Conservation (phyloP, 2,888 invertebrate species). For the Cosmia pyralina region DNA sequence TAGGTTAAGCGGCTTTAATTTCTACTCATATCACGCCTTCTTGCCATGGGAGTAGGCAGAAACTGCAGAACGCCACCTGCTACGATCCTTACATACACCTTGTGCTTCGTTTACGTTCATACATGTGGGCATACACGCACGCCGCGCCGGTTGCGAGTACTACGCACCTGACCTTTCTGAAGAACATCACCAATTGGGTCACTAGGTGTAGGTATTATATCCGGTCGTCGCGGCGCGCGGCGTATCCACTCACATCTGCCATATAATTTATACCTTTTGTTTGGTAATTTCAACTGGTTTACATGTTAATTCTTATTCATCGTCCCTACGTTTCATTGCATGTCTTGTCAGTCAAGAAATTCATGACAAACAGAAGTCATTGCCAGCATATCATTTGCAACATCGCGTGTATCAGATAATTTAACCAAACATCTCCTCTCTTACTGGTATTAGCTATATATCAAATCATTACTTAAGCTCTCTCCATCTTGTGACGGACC, state of each 20-base stretch:
- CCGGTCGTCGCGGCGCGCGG: no score
- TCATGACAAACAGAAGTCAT: slow-evolving; percentile 10
- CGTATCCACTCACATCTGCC: neutral
- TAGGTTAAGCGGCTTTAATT: no score
- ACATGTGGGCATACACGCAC: no score
- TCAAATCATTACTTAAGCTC: slow-evolving; percentile 41
- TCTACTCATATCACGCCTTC: no score
- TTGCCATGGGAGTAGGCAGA: no score
- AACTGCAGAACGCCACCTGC: no score
- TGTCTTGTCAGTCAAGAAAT: neutral
- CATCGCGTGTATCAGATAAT: slow-evolving; percentile 45
- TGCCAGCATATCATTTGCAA: slow-evolving; percentile 21
- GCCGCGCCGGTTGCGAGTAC: no score
- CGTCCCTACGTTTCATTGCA: slow-evolving; percentile 6
- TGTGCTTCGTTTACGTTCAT: no score
- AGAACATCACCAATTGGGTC: neutral
- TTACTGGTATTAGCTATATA: slow-evolving; percentile 46
- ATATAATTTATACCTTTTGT: no score
- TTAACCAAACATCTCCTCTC: slow-evolving; percentile 41
- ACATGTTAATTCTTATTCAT: neutral
- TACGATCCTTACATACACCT: no score
- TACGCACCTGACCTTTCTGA: neutral
- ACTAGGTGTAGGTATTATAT: no score
- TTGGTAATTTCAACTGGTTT: no score
- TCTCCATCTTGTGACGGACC: slow-evolving; percentile 48